A percentile compares a stretch with the other conserved stretches of the same genome.
Conservation (phyloP, 2,888 invertebrate species). For the Caenorhabditis sp. region DNA sequence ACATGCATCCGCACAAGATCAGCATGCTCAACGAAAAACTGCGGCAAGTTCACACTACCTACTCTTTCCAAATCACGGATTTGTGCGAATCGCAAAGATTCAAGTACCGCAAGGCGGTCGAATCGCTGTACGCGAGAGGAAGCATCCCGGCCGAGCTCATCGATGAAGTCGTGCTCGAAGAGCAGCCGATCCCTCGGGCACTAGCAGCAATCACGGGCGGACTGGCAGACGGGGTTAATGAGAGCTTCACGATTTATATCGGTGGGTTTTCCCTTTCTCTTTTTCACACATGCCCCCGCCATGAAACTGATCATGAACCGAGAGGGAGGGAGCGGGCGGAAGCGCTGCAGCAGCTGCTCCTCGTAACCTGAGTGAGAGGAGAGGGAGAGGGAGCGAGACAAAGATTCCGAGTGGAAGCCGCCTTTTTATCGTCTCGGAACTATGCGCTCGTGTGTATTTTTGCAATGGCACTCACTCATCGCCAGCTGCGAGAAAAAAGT, state of each 20-base stretch:
- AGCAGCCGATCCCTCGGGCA: slow-evolving; percentile 18
- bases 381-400: background rate
- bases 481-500: background rate
- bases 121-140: slow-evolving; percentile 55
- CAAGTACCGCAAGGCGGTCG: slow-evolving; percentile 64
- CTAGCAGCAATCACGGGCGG: slow-evolving; percentile 13
- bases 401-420: no score
- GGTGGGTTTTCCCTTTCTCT: slow-evolving; percentile 54
- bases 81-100: slow-evolving; percentile 66
- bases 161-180: slow-evolving; percentile 51
- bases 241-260: slow-evolving; percentile 76
- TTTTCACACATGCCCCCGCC: slow-evolving; percentile 16
- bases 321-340: background rate
- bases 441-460: slow-evolving; percentile 7
- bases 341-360: slow-evolving; percentile 32
- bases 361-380: slow-evolving; percentile 17
- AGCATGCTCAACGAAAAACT: slow-evolving; percentile 72
- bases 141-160: slow-evolving; percentile 57
- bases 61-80: slow-evolving; percentile 70
- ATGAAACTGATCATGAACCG: slow-evolving; percentile 33
- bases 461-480: slow-evolving; percentile 2
- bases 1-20: slow-evolving; percentile 71
- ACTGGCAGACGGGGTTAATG: slow-evolving; percentile 62
- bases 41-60: slow-evolving; percentile 71
- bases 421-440: background rate